Conservation (phyloP, 2,797 vertebrate species). For the Argyrosomus regius region DNA sequence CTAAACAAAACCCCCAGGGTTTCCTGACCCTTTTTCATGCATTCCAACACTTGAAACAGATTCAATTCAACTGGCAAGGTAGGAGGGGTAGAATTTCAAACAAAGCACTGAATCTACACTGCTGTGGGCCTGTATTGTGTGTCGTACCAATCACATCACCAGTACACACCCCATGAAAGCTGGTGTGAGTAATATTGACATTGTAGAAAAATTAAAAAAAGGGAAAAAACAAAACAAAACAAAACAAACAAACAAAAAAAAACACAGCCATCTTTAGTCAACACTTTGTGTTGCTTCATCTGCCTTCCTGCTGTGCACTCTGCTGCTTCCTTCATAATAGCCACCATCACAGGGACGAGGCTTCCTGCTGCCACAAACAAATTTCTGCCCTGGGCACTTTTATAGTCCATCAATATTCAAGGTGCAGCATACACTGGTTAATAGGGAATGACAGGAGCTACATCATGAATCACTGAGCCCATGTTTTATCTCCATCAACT, state of each 20-base stretch:
- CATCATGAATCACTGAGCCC: conserved; percentile 1
- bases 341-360: conserved; percentile 23
- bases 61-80: neutral
- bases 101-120: neutral
- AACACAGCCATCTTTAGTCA: conserved; percentile 6
- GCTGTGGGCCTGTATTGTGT: neutral
- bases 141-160: neutral
- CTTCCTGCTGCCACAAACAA: conserved; percentile 31
- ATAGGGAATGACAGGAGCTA: conserved; percentile 39
- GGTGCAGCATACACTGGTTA: conserved; percentile 35
- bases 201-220: neutral
- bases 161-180: neutral
- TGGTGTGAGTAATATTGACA: neutral
- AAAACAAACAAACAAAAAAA: neutral
- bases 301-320: conserved; percentile 20
- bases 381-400: conserved; percentile 27
- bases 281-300: neutral
- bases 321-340: conserved; percentile 25
- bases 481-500: conserved; percentile 40
- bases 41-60: conserved; percentile 28
- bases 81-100: neutral
- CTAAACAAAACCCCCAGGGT: conserved; percentile 1
- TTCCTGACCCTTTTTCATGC: conserved; percentile 5
- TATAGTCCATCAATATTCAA: conserved; percentile 51
- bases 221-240: neutral